Evolutionary conservation across 2,797 vertebrate genomes (phyloP).

Genomic region (Leptoclinus maculatus): DNA sequence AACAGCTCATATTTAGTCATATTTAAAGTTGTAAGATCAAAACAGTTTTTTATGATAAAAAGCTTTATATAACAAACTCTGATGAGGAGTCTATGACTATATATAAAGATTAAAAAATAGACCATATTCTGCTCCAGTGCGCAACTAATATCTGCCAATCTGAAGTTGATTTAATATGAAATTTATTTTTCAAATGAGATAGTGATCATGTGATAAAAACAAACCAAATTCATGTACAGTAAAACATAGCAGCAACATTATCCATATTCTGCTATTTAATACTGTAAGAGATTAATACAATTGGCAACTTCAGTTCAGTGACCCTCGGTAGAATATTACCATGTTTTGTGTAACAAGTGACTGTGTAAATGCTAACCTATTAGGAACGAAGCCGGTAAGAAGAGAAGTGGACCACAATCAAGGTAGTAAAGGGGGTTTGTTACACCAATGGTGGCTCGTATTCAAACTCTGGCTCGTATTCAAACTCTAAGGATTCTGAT

Average conservation of each 20-base stretch:
- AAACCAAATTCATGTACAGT: not conserved
- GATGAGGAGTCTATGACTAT: not conserved
- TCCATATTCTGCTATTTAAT: not conserved
- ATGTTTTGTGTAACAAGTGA: constrained; percentile 60
- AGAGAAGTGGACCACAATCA: constrained; percentile 79
- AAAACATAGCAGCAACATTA: not conserved
- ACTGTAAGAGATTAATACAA: not conserved
- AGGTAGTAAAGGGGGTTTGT: constrained; percentile 84
- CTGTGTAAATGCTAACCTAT: constrained; percentile 78
- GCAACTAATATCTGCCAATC: not conserved
- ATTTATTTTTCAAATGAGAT: not conserved
- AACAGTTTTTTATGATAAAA: not conserved
- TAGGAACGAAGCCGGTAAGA: constrained; percentile 82
- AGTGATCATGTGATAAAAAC: not conserved
- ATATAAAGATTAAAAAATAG: not conserved
- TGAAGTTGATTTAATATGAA: not conserved
- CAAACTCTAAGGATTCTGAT: constrained; percentile 64
- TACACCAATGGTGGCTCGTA: constrained; percentile 71
- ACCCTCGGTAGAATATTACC: not conserved
- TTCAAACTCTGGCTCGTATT: constrained; percentile 72
- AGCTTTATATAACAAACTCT: not conserved
- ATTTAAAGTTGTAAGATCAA: not conserved
- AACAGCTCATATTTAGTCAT: not conserved
- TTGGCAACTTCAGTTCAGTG: not conserved
- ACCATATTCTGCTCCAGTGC: not conserved